A percentile compares a stretch with the other conserved stretches of the same genome.
Conservation (phyloP, 2,113 vertebrate species). For the Donacobius atricapilla region DNA sequence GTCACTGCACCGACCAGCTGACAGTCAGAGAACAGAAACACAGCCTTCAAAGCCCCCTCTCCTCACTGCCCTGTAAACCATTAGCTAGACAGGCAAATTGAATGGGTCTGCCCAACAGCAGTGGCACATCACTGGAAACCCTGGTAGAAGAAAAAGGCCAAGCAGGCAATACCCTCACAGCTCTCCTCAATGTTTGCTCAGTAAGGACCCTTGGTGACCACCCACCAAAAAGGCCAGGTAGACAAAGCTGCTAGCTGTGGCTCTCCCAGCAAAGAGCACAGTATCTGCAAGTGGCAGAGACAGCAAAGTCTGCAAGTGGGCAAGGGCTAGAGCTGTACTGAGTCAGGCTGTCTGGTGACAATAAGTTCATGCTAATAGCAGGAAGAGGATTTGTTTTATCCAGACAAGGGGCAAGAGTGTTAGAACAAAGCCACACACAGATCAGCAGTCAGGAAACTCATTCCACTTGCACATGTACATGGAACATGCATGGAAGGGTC, state of each 20-base stretch:
- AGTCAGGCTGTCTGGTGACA: neutral
- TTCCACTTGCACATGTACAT: neutral
- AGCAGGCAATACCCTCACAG: neutral
- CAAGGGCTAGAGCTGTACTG: neutral
- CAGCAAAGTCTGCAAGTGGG: neutral
- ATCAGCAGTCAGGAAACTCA: neutral
- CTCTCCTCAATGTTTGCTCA: neutral
- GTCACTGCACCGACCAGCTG: neutral
- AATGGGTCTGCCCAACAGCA: neutral
- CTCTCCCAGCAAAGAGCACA: neutral
- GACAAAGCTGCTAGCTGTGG: neutral
- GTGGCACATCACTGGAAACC: neutral
- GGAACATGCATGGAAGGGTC: neutral
- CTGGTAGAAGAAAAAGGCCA: neutral
- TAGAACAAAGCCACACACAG: neutral
- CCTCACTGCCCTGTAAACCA: neutral
- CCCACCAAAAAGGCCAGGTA: neutral
- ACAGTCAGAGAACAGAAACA: neutral
- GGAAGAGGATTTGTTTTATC: neutral
- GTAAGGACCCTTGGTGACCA: neutral
- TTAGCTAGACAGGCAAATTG: neutral
- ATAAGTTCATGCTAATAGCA: neutral
- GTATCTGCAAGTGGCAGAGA: neutral
- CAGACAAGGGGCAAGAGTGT: neutral
- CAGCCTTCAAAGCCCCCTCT: neutral